Percentiles rank a stretch among this genome's conserved stretches.
phyloP scores from a whole-genome alignment of 2,888 invertebrate genomes.

The Cryptus viduatorius region DNA sequence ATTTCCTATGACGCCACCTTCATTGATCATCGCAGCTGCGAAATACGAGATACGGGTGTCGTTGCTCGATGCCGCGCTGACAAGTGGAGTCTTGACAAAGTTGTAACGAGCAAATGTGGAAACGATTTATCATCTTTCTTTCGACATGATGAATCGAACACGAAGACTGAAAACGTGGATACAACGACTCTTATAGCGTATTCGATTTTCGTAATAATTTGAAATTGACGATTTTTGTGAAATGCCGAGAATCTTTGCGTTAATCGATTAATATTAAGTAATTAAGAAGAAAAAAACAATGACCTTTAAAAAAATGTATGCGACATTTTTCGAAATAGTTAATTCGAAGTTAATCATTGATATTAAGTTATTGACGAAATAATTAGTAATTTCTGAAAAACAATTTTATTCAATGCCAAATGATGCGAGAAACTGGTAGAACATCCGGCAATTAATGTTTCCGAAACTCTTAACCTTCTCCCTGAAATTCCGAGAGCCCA shows the following conservation, averaged over 20 bases:
- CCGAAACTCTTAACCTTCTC: not conserved
- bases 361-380: no score
- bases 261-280: no score
- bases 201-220: no score
- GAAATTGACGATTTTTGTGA: no score
- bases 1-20: conserved; percentile 6
- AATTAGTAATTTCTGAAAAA: not conserved
- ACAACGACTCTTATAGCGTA: no score
- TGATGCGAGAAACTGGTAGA: not conserved
- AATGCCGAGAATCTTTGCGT: no score
- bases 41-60: not conserved
- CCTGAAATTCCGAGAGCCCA: conserved; percentile 7
- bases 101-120: not conserved
- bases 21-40: conserved; percentile 28
- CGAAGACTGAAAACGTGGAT: not conserved
- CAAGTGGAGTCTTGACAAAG: not conserved
- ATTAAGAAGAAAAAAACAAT: no score
- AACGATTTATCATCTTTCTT: not conserved
- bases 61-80: conserved; percentile 26
- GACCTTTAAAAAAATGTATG: no score
- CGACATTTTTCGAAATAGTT: no score
- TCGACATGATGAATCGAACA: not conserved
- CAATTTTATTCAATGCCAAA: not conserved
- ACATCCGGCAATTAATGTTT: not conserved
- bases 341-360: no score